Evolutionary conservation across 2,113 vertebrate genomes (phyloP).

Genomic region (Chauna torquata): DNA sequence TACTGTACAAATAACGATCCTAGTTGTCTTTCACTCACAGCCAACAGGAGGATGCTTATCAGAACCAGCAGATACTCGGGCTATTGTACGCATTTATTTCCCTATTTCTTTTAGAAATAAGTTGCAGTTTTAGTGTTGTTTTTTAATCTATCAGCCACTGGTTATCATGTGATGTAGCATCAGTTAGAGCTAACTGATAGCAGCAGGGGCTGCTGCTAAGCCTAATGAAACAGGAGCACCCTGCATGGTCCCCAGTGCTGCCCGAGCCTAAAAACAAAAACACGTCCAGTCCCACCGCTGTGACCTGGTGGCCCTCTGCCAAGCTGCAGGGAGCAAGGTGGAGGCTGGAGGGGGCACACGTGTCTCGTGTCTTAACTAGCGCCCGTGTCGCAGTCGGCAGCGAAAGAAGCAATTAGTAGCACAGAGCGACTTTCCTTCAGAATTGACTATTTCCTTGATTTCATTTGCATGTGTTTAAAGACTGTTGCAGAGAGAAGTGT

Average conservation of each 20-base stretch:
- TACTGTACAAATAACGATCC: slow-evolving; percentile 82
- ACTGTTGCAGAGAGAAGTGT: background rate
- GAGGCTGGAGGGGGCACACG: slow-evolving; percentile 9
- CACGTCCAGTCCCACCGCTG: background rate
- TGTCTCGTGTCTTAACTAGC: background rate
- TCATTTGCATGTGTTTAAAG: slow-evolving; percentile 54
- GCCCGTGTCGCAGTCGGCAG: background rate
- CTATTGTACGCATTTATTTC: slow-evolving; percentile 80
- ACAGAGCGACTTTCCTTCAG: background rate
- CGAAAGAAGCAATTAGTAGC: slow-evolving; percentile 26
- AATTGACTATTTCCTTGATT: slow-evolving; percentile 1
- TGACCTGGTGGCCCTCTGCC: slow-evolving; percentile 25
- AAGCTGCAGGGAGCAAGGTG: background rate
- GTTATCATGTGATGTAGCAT: slow-evolving; percentile 9
- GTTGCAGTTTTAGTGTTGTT: slow-evolving; percentile 49
- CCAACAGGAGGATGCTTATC: slow-evolving; percentile 88
- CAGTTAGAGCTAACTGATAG: slow-evolving; percentile 41
- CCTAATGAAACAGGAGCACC: slow-evolving; percentile 34
- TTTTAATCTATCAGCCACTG: slow-evolving; percentile 13
- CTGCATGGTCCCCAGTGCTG: slow-evolving; percentile 2
- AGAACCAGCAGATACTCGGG: slow-evolving; percentile 78
- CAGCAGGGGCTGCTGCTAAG: slow-evolving; percentile 63
- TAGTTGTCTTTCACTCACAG: slow-evolving; percentile 86
- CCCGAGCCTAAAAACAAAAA: slow-evolving; percentile 36
- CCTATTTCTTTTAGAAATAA: slow-evolving; percentile 80